Percentiles rank a stretch among this genome's conserved stretches.
phyloP scores from a whole-genome alignment of 1,140 invertebrate species.

The Bicyclus anynana region DNA sequence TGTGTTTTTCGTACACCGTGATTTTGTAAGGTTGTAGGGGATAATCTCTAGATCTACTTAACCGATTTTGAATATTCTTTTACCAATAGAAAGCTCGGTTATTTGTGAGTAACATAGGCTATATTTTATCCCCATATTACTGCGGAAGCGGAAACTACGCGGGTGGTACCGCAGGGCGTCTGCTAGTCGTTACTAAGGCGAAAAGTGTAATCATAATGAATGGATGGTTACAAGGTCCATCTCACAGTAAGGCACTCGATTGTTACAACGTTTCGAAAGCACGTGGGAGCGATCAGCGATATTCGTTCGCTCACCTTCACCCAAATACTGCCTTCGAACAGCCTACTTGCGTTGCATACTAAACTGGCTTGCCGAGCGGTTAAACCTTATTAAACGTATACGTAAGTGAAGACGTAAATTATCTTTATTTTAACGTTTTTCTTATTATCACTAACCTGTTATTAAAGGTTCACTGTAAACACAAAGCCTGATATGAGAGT shows the following conservation, averaged over 20 bases:
- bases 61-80: too few relatives aligned
- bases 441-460: neutral
- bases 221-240: neutral
- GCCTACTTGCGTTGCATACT: neutral
- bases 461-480: too few relatives aligned
- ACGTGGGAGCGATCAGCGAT: conserved; percentile 9
- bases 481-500: too few relatives aligned
- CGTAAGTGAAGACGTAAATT: neutral
- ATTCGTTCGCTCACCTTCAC: conserved; percentile 8
- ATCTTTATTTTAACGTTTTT: neutral
- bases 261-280: conserved; percentile 7
- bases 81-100: too few relatives aligned
- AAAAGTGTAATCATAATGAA: neutral
- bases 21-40: too few relatives aligned
- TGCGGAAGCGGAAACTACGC: too few relatives aligned
- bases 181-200: neutral
- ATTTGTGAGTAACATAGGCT: too few relatives aligned
- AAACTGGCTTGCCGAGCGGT: neutral
- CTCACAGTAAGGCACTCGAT: conserved; percentile 6
- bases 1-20: too few relatives aligned
- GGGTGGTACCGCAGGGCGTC: too few relatives aligned
- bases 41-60: too few relatives aligned
- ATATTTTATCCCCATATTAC: too few relatives aligned
- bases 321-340: neutral
- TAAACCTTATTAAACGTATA: neutral